Evolutionary conservation across 2,797 vertebrate species (phyloP).

Genomic region (Arnoldichthys spilopterus): DNA sequence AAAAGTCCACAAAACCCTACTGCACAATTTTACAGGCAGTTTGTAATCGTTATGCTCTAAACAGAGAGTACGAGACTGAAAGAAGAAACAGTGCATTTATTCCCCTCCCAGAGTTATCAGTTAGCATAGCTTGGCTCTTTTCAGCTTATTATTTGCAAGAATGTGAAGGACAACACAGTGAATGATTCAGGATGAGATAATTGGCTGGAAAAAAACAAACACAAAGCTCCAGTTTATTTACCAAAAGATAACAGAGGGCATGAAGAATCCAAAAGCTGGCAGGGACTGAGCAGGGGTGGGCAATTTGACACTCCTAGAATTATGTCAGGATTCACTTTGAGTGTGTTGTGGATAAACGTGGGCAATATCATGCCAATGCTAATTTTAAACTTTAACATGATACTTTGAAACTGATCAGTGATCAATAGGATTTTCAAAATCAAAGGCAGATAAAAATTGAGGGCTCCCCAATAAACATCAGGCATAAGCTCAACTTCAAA

Average conservation of each 20-base stretch:
- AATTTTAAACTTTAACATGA: too few relatives aligned
- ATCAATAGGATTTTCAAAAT: too few relatives aligned
- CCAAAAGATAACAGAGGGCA: conserved; percentile 15
- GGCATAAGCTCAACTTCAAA: too few relatives aligned
- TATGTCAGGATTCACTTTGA: too few relatives aligned
- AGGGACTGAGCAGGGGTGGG: background rate
- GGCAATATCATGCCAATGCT: too few relatives aligned
- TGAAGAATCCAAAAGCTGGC: background rate
- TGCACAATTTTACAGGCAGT: background rate
- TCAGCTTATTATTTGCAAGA: background rate
- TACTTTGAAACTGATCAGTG: too few relatives aligned
- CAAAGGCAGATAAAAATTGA: too few relatives aligned
- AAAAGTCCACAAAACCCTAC: background rate
- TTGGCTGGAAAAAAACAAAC: background rate
- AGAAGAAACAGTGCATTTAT: background rate
- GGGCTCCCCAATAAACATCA: too few relatives aligned
- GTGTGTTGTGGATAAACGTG: too few relatives aligned
- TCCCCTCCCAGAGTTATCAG: background rate
- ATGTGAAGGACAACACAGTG: background rate
- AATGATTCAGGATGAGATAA: conserved; percentile 8
- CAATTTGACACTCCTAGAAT: too few relatives aligned
- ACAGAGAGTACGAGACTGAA: background rate
- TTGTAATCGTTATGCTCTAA: background rate
- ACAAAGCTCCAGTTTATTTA: conserved; percentile 5
- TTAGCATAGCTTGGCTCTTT: background rate